These are phyloP conservation scores for Chrysolina oricalcia DNA, from an alignment of 2,888 invertebrate genomes.

Conservation along the genomic window DNA sequence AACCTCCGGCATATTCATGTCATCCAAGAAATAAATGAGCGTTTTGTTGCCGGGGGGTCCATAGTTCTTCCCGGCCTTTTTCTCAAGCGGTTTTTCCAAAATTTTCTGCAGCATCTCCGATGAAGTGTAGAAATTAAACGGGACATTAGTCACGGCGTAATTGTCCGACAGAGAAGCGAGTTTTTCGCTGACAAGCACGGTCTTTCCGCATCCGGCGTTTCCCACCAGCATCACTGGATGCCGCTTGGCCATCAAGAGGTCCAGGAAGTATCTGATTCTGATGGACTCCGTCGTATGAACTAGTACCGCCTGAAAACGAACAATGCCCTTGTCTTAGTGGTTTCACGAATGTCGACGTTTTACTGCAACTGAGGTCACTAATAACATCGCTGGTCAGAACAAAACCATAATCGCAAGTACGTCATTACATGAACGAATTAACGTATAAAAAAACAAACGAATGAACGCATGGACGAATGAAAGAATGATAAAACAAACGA, in stretches of 20 bases:
- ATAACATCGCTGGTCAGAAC: too few relatives aligned
- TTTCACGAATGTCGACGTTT: background rate
- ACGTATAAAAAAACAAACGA: too few relatives aligned
- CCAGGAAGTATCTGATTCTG: constrained; percentile 89
- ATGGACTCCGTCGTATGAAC: constrained; percentile 97
- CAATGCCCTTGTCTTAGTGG: background rate
- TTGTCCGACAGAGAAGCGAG: constrained; percentile 85
- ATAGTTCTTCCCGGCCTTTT: constrained; percentile 95
- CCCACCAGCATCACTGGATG: constrained; percentile 97
- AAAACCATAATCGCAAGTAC: too few relatives aligned
- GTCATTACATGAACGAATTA: too few relatives aligned
- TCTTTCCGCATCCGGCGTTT: constrained; percentile 95
- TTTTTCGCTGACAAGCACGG: constrained; percentile 85
- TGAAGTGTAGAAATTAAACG: constrained; percentile 97
- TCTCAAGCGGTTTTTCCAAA: constrained; percentile 94
- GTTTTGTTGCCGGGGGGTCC: constrained; percentile 97
- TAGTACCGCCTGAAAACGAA: constrained; percentile 81
- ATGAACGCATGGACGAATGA: too few relatives aligned
- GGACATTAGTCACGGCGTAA: constrained; percentile 92
- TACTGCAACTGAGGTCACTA: too few relatives aligned
- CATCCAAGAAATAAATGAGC: constrained; percentile 95
- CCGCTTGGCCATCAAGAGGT: constrained; percentile 89
- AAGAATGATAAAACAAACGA: too few relatives aligned
- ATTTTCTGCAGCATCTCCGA: constrained; percentile 96
- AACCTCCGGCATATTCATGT: constrained; percentile 98